Evolutionary conservation across 2,888 invertebrate genomes (phyloP).

Genomic region (Timema cristinae): DNA sequence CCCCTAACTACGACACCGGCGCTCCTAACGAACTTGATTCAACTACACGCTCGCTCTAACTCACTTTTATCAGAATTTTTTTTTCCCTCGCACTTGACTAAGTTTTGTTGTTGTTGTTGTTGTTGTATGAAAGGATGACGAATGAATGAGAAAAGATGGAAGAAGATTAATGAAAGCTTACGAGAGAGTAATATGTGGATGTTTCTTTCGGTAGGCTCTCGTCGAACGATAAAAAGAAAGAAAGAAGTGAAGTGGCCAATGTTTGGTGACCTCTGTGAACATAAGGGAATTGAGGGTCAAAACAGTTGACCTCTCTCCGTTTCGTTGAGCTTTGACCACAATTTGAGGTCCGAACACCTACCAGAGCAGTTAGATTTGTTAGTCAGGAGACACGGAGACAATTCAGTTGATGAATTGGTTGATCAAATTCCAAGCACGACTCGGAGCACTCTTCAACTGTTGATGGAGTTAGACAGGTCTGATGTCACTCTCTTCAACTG

Average conservation of each 20-base stretch:
- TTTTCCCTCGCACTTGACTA: too few relatives aligned
- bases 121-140: too few relatives aligned
- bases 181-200: conserved; percentile 7
- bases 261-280: conserved; percentile 14
- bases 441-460: too few relatives aligned
- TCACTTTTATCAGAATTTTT: too few relatives aligned
- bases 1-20: conserved; percentile 2
- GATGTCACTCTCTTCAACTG: too few relatives aligned
- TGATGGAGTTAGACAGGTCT: too few relatives aligned
- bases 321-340: conserved; percentile 15
- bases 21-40: conserved; percentile 14
- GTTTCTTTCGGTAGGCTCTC: neutral
- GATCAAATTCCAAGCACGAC: too few relatives aligned
- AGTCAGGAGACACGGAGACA: too few relatives aligned
- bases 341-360: conserved; percentile 9
- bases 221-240: conserved; percentile 12
- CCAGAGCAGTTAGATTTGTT: neutral
- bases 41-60: neutral
- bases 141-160: neutral
- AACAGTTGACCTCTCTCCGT: conserved; percentile 8
- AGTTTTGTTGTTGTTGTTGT: too few relatives aligned
- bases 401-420: too few relatives aligned
- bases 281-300: conserved; percentile 1
- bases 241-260: neutral
- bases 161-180: neutral